Evolutionary conservation across 2,113 vertebrate genomes (phyloP).

Genomic region (Electrona antarctica): DNA sequence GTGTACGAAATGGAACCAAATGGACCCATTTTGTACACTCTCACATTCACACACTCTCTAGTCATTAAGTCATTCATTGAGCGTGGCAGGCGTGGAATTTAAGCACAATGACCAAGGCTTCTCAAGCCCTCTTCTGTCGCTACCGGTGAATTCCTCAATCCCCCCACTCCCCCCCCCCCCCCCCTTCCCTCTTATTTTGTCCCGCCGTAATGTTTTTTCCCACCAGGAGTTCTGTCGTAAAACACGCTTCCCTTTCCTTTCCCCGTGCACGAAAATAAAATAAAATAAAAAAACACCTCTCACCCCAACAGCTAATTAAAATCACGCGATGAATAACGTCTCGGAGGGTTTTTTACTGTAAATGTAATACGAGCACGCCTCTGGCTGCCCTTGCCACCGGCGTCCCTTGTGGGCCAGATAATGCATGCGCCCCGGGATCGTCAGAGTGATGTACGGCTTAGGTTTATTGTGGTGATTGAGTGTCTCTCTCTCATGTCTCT

Average conservation of each 20-base stretch:
- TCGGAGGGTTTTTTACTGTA: constrained; percentile 1
- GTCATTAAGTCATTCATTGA: too few species aligned
- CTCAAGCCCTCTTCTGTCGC: constrained; percentile 3
- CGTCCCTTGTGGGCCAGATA: background rate
- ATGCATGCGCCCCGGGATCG: constrained; percentile 6
- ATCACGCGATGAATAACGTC: constrained; percentile 18
- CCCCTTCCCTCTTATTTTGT: background rate
- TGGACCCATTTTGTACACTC: too few species aligned
- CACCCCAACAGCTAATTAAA: constrained; percentile 1
- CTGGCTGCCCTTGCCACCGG: background rate
- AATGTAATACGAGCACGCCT: constrained; percentile 1
- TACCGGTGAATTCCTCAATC: background rate
- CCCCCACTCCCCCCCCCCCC: background rate
- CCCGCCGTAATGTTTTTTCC: background rate
- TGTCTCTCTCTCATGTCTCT: constrained; percentile 18
- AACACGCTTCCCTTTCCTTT: background rate
- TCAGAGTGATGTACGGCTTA: constrained; percentile 10
- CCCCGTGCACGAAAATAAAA: background rate
- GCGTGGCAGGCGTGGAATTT: too few species aligned
- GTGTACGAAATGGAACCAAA: too few species aligned
- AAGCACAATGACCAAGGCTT: background rate
- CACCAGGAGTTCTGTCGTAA: background rate
- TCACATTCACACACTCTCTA: too few species aligned
- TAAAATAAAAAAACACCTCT: background rate
- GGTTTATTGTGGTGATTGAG: constrained; percentile 19